Percentiles rank a stretch among this genome's conserved stretches.
phyloP scores from a whole-genome alignment of 2,113 vertebrate species.

The Vimba vimba region DNA sequence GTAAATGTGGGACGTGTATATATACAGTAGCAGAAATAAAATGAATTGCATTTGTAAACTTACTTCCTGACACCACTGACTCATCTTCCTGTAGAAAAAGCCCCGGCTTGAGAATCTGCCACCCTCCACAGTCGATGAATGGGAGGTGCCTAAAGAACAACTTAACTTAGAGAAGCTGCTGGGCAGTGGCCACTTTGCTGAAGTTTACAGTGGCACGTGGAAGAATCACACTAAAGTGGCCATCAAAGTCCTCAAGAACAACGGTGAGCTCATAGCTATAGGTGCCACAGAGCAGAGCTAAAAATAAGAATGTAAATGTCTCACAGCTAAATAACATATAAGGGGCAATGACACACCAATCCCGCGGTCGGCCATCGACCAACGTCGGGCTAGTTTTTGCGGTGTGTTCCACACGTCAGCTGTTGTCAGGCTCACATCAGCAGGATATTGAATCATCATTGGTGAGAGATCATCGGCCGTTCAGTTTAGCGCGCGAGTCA shows the following conservation, averaged over 20 bases:
- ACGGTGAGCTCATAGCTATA: slow-evolving; percentile 60
- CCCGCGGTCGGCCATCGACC: too few species aligned
- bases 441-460: too few species aligned
- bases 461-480: too few species aligned
- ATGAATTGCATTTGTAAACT: not conserved
- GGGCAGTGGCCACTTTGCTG: slow-evolving; percentile 79
- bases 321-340: not conserved
- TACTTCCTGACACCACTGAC: not conserved
- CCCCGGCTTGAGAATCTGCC: slow-evolving; percentile 61
- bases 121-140: slow-evolving; percentile 71
- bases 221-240: slow-evolving; percentile 79
- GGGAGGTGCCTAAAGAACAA: slow-evolving; percentile 81
- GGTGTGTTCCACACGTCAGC: too few species aligned
- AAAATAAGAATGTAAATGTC: not conserved
- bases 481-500: too few species aligned
- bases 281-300: not conserved
- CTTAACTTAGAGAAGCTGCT: slow-evolving; percentile 76
- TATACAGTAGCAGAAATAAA: not conserved
- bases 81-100: slow-evolving; percentile 64
- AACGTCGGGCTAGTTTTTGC: too few species aligned
- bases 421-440: too few species aligned
- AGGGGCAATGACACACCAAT: too few species aligned
- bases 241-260: slow-evolving; percentile 80
- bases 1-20: not conserved
- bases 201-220: slow-evolving; percentile 81